A percentile compares a stretch with the other conserved stretches of the same genome.
Evolutionary conservation across 2,888 invertebrate genomes (phyloP).

Genomic region (Tholera decimalis): DNA sequence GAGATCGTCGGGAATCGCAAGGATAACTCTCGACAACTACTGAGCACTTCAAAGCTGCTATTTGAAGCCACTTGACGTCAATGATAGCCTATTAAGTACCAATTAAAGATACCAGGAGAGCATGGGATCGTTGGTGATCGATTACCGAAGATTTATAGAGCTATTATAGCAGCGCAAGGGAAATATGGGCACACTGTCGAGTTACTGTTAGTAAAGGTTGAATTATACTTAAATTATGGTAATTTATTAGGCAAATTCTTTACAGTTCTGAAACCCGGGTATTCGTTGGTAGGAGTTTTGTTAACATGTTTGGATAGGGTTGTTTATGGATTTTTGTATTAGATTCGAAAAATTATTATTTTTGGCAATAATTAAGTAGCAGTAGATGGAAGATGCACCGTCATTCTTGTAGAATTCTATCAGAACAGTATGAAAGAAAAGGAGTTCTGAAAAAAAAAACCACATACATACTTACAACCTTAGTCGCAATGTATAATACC

Average conservation of each 20-base stretch:
- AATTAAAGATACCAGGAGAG: constrained; percentile 73
- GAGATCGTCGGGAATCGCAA: constrained; percentile 1
- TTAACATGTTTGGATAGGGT: no score
- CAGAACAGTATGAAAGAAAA: no score
- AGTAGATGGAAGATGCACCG: no score
- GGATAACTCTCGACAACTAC: constrained; percentile 50
- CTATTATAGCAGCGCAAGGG: constrained; percentile 55
- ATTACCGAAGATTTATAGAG: constrained; percentile 65
- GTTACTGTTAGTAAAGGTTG: constrained; percentile 39
- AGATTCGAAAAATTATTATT: not conserved
- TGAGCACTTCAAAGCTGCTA: constrained; percentile 30
- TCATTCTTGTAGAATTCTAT: no score
- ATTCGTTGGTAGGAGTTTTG: not conserved
- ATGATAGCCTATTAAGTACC: constrained; percentile 71
- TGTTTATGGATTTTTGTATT: not conserved
- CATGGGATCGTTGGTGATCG: constrained; percentile 66
- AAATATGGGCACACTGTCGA: constrained; percentile 49
- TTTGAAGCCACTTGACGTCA: constrained; percentile 52
- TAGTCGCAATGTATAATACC: no score
- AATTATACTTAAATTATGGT: constrained; percentile 33
- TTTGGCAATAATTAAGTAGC: no score
- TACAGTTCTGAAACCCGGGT: constrained; percentile 17
- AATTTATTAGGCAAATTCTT: constrained; percentile 36
- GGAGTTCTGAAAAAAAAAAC: no score
- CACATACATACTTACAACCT: no score